These are phyloP conservation scores for Xerus rutilus DNA, from an alignment of 2,797 vertebrate genomes.

Conservation along the genomic window DNA sequence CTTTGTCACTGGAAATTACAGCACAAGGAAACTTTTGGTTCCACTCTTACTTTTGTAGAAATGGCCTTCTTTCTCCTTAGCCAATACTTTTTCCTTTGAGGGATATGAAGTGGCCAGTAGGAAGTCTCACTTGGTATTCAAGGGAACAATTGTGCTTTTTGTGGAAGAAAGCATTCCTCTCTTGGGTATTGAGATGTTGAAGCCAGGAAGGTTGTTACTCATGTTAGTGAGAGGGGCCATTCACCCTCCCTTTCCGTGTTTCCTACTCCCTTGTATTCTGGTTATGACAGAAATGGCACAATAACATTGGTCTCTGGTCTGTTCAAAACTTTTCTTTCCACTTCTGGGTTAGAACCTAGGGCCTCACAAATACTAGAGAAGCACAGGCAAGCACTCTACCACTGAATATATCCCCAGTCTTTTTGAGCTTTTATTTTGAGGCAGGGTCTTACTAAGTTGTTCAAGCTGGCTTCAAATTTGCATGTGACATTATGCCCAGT, in stretches of 20 bases:
- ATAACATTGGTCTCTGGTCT: background rate
- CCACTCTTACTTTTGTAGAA: background rate
- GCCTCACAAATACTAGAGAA: no score
- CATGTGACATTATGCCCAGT: no score
- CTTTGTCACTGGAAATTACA: background rate
- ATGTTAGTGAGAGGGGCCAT: background rate
- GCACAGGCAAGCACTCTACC: no score
- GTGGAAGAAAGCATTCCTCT: background rate
- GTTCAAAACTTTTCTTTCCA: background rate
- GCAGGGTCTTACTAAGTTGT: no score
- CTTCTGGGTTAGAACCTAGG: no score
- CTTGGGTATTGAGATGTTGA: background rate
- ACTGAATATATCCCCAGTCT: no score
- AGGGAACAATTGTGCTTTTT: background rate
- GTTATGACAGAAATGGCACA: background rate
- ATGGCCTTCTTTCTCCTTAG: background rate
- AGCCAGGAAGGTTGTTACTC: background rate
- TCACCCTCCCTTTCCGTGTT: background rate
- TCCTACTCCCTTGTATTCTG: background rate
- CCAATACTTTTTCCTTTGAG: background rate
- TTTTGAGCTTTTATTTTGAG: no score
- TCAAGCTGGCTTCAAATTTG: no score
- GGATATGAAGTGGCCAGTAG: background rate
- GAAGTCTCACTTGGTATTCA: background rate
- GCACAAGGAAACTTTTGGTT: background rate